Percentiles rank a stretch among this genome's conserved stretches.
Evolutionary conservation across 2,888 invertebrate genomes (phyloP).

Genomic region (Matsumyia berberina): DNA sequence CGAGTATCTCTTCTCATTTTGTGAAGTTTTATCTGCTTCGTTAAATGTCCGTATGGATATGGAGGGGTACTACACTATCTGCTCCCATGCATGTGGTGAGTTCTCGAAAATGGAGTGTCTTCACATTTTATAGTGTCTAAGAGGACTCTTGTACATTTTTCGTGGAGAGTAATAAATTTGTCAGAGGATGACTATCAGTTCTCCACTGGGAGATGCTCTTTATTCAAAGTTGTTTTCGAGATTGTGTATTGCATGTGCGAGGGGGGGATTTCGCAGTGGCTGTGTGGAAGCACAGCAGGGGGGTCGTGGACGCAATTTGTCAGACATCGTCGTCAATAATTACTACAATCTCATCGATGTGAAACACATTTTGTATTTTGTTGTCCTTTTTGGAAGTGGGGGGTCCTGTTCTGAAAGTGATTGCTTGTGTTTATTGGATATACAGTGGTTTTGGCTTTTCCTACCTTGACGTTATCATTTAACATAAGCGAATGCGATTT

Average conservation of each 20-base stretch:
- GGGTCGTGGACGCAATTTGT: conserved; percentile 59
- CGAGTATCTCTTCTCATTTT: conserved; percentile 20
- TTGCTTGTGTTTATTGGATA: too few species aligned
- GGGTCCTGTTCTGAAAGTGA: background rate
- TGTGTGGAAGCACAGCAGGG: background rate
- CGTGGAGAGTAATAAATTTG: conserved; percentile 65
- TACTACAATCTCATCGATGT: conserved; percentile 46
- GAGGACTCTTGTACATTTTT: conserved; percentile 46
- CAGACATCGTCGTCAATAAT: conserved; percentile 67
- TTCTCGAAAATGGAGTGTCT: conserved; percentile 37
- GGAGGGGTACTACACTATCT: background rate
- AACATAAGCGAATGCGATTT: too few species aligned
- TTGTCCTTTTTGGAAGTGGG: conserved; percentile 8
- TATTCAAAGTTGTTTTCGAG: conserved; percentile 34
- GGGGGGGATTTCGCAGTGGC: background rate
- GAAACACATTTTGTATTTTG: conserved; percentile 14
- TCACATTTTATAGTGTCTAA: conserved; percentile 37
- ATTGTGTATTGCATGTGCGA: background rate
- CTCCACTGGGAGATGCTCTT: conserved; percentile 49
- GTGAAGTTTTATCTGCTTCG: conserved; percentile 66
- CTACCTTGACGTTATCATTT: too few species aligned
- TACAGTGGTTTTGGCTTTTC: too few species aligned
- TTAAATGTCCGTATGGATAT: conserved; percentile 39
- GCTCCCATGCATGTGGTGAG: conserved; percentile 4
- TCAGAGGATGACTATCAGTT: conserved; percentile 62